phyloP scores from a whole-genome alignment of 1,140 invertebrate genomes.

The Zaprionus camerounensis region DNA sequence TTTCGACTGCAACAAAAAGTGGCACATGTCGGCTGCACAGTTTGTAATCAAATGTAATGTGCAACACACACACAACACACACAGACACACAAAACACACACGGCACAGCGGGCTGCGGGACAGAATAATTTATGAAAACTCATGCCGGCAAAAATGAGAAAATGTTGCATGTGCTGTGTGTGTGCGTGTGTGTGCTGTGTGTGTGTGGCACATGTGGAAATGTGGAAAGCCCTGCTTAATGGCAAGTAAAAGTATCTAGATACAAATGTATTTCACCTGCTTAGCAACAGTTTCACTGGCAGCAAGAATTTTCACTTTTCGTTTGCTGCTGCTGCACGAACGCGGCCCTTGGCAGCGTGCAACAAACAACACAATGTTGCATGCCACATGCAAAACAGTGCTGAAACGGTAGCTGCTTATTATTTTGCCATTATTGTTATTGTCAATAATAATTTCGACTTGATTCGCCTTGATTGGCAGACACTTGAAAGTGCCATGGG shows the following conservation, averaged over 20 bases:
- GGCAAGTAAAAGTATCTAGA: conserved; percentile 51
- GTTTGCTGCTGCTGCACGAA: conserved; percentile 20
- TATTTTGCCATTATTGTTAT: conserved; percentile 74
- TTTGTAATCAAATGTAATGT: conserved; percentile 72
- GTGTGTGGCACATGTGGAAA: conserved; percentile 45
- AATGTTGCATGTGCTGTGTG: conserved; percentile 13
- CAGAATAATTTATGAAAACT: conserved; percentile 49
- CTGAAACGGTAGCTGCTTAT: conserved; percentile 46
- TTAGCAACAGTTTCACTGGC: conserved; percentile 28
- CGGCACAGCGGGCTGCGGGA: neutral
- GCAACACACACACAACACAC: conserved; percentile 37
- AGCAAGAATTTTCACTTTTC: conserved; percentile 78
- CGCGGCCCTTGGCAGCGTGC: conserved; percentile 39
- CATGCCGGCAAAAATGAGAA: conserved; percentile 34
- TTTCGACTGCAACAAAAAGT: conserved; percentile 70
- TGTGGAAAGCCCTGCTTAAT: conserved; percentile 51
- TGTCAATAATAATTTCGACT: conserved; percentile 81
- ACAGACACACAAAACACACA: conserved; percentile 13
- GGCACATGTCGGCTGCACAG: conserved; percentile 75
- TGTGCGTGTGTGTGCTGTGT: neutral
- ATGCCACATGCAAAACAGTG: conserved; percentile 63
- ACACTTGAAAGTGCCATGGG: conserved; percentile 70
- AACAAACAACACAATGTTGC: conserved; percentile 42
- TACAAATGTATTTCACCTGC: conserved; percentile 48
- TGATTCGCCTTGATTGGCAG: conserved; percentile 75